phyloP scores from a whole-genome alignment of 2,797 vertebrate species.

The Sparus aurata region DNA sequence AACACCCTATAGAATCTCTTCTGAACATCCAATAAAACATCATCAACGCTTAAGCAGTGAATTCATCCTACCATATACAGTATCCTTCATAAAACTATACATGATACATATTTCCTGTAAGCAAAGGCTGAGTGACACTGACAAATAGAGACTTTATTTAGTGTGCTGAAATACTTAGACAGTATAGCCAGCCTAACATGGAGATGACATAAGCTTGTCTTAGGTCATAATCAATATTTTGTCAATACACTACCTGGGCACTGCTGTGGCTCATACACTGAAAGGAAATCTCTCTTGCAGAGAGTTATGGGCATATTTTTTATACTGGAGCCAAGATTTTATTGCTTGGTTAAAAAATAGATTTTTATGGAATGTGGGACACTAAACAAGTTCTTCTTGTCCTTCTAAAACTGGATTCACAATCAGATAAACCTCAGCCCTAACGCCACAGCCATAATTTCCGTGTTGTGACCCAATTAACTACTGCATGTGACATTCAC shows the following conservation, averaged over 20 bases:
- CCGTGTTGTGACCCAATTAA: not conserved
- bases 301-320: not conserved
- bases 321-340: not conserved
- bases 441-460: not conserved
- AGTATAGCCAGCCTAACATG: not conserved
- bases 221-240: slow-evolving; percentile 12
- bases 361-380: not conserved
- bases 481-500: not conserved
- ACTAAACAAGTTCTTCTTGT: too few relatives aligned
- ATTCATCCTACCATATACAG: not conserved
- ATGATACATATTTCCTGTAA: not conserved
- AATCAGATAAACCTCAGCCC: not conserved
- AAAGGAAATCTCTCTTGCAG: not conserved
- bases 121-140: not conserved
- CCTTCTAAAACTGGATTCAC: not conserved
- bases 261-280: not conserved
- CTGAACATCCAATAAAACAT: not conserved
- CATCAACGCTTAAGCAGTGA: not conserved
- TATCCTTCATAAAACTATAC: slow-evolving; percentile 3
- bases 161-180: not conserved
- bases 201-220: slow-evolving; percentile 12
- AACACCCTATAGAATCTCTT: not conserved
- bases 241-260: not conserved
- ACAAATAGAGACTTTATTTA: not conserved
- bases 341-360: not conserved